A percentile compares a stretch with the other conserved stretches of the same genome.
phyloP scores from a whole-genome alignment of 2,888 invertebrate genomes.

The Acronicta psi region DNA sequence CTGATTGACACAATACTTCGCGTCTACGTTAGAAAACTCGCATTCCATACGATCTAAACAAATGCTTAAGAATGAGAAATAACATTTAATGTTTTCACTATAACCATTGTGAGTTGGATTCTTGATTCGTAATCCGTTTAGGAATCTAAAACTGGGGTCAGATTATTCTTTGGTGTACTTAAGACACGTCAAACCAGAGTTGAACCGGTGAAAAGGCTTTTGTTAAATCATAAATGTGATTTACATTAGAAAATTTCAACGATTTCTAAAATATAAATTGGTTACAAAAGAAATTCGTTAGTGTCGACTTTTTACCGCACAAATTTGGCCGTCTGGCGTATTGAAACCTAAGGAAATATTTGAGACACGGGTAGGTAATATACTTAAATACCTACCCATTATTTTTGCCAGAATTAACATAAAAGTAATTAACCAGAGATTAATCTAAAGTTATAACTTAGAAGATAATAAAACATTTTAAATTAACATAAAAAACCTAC shows the following conservation, averaged over 20 bases:
- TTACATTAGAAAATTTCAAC: no score
- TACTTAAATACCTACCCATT: no score
- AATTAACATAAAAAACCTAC: constrained; percentile 8
- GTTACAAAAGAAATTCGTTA: no score
- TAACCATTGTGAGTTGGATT: constrained; percentile 60
- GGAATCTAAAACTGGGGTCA: constrained; percentile 57
- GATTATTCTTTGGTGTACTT: constrained; percentile 22
- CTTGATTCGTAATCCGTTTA: constrained; percentile 55
- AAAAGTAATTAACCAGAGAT: constrained; percentile 14
- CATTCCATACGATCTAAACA: constrained; percentile 73
- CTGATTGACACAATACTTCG: constrained; percentile 58
- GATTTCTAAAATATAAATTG: no score
- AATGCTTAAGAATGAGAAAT: constrained; percentile 61
- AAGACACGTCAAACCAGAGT: background rate
- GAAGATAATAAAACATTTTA: constrained; percentile 5
- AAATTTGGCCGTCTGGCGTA: no score
- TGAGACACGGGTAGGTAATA: no score
- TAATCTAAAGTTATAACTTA: no score
- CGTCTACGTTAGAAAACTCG: constrained; percentile 65
- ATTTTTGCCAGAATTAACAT: background rate
- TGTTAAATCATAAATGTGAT: no score
- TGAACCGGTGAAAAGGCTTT: no score
- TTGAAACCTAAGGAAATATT: no score
- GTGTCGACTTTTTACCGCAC: no score
- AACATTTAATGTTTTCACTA: constrained; percentile 64